Evolutionary conservation across 2,888 invertebrate species (phyloP).

Genomic region (Ochropleura leucogaster): DNA sequence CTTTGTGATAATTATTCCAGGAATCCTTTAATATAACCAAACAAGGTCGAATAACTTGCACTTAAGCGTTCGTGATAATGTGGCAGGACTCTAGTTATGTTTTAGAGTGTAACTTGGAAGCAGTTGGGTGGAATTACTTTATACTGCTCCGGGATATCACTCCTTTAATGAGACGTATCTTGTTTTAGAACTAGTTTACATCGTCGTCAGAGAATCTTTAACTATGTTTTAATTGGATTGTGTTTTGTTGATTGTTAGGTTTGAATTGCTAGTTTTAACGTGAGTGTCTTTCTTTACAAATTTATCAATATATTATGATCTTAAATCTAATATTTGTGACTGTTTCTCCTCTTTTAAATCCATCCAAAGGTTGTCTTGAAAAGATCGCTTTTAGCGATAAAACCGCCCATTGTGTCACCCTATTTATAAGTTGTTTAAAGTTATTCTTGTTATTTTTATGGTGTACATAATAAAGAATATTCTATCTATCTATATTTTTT

Average conservation of each 20-base stretch:
- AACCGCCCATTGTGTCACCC: too few species aligned
- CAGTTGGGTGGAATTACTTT: conserved; percentile 73
- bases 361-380: too few species aligned
- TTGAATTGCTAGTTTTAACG: background rate
- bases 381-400: too few species aligned
- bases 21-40: conserved; percentile 89
- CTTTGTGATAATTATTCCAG: conserved; percentile 87
- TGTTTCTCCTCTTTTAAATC: too few species aligned
- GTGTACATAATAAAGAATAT: too few species aligned
- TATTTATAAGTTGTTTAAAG: too few species aligned
- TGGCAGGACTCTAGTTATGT: conserved; percentile 78
- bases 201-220: conserved; percentile 47
- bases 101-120: conserved; percentile 75
- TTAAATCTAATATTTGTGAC: background rate
- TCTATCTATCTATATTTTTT: too few species aligned
- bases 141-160: conserved; percentile 65
- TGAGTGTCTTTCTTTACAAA: background rate
- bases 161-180: conserved; percentile 65
- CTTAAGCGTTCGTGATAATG: conserved; percentile 80
- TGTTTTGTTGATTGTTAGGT: conserved; percentile 17
- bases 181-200: conserved; percentile 65
- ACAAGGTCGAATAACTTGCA: conserved; percentile 82
- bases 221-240: conserved; percentile 51
- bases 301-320: background rate
- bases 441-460: too few species aligned